Evolutionary conservation across 2,113 vertebrate species (phyloP).

Genomic region (Phycodurus eques): DNA sequence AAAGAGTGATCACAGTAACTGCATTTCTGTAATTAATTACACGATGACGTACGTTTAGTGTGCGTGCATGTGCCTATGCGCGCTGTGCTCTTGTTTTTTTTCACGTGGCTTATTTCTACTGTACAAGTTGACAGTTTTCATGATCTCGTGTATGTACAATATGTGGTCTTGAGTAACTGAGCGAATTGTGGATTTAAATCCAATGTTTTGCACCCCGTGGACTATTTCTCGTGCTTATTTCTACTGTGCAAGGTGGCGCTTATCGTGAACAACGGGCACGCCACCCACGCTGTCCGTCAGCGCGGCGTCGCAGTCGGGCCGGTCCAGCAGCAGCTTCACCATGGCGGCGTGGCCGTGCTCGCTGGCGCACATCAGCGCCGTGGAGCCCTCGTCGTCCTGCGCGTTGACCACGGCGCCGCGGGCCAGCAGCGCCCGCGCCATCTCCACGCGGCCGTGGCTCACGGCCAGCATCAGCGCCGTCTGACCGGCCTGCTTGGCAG

Average conservation of each 20-base stretch:
- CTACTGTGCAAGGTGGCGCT: background rate
- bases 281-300: slow-evolving; percentile 86
- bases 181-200: too few species aligned
- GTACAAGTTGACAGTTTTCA: too few species aligned
- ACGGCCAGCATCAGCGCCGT: slow-evolving; percentile 95
- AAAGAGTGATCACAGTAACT: too few species aligned
- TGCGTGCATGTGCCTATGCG: too few species aligned
- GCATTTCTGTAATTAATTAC: too few species aligned
- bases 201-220: too few species aligned
- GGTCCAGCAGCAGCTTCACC: slow-evolving; percentile 86
- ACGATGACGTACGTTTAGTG: too few species aligned
- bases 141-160: too few species aligned
- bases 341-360: slow-evolving; percentile 93
- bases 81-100: too few species aligned
- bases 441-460: slow-evolving; percentile 90
- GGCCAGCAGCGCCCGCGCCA: slow-evolving; percentile 87
- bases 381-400: slow-evolving; percentile 94
- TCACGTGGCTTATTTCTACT: too few species aligned
- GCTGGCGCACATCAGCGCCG: slow-evolving; percentile 94
- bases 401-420: slow-evolving; percentile 90
- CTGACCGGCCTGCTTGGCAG: slow-evolving; percentile 83
- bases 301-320: slow-evolving; percentile 84
- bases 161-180: too few species aligned
- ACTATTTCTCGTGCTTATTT: background rate
- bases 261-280: slow-evolving; percentile 7